Evolutionary conservation across 2,888 invertebrate species (phyloP), one percentile per base, ranked within the genome.

Genomic region (Zygaena filipendulae): DNA sequence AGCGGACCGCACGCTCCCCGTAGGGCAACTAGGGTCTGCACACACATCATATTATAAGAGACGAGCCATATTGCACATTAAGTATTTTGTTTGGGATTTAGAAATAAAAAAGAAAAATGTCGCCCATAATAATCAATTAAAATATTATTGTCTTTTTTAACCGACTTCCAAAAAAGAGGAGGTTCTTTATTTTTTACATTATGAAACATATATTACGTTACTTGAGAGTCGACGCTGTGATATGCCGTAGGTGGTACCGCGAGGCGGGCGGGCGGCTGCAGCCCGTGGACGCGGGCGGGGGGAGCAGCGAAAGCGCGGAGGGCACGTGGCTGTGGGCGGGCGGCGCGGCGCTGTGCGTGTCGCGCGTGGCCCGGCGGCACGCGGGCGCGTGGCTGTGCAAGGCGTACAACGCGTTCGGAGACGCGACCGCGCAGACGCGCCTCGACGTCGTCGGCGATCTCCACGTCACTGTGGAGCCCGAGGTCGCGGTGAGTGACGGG

Each of bases 371-470:
- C 3, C 84, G 84, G 3, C 61, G 75, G 27, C 84, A 84, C 47
- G 79, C 80, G 13, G 90, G 89, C 18, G 72, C 83, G 25, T 90
- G 89, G 81, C 82, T 85, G 29, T 90, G 90, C 63, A 83, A 84
- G 43, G 88, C 86, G 5, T 83, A 81, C 52, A 89, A 88, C 63
- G 77, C 80, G 40, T 81, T 84, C 44, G 90, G 90, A 3, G 85
- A 86, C 52, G 85, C 86, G 46, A 81, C 85, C 19, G 80, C 84
- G 26, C 85, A 85, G 44, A 75, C 85, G 34, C 79, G 81, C 33
- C 70, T 90, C 13, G 72, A 74, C 25, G 86, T 89, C 20, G 81
- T 81, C 25, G 84, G 85, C 43, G 74, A 84, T 34, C 79, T 89
- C 28, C 72, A 79, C 26, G 84, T 85, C 16, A 69, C 81, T 33